Percentiles rank a stretch among this genome's conserved stretches.
These are phyloP conservation scores for Orius insidiosus DNA, from an alignment of 1,140 invertebrate genomes.

Conservation along the genomic window DNA sequence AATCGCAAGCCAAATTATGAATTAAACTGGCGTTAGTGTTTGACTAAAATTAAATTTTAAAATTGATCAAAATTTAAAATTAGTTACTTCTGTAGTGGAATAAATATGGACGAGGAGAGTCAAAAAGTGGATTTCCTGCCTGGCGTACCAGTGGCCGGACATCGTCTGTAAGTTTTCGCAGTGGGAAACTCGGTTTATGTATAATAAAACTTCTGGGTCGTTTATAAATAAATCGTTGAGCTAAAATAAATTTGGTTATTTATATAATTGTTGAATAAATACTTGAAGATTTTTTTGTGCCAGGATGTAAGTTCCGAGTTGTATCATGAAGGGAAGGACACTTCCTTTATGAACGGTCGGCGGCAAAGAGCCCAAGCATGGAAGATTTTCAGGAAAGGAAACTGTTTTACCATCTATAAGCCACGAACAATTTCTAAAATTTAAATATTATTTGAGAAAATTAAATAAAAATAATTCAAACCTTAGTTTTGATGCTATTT, in stretches of 20 bases:
- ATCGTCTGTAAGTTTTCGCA: constrained; percentile 4
- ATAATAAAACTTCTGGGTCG: constrained; percentile 13
- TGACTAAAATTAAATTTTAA: constrained; percentile 11
- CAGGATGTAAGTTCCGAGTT: constrained; percentile 14
- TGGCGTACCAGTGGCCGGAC: constrained; percentile 19
- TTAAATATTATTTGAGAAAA: too few relatives aligned
- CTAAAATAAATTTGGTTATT: constrained; percentile 10
- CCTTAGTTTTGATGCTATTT: neutral
- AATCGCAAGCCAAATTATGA: constrained; percentile 16
- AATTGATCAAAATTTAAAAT: too few relatives aligned
- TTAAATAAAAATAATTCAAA: too few relatives aligned
- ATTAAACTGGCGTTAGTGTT: constrained; percentile 10
- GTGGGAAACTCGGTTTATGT: constrained; percentile 12
- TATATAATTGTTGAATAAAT: too few relatives aligned
- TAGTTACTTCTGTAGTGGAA: constrained; percentile 15
- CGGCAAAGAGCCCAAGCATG: constrained; percentile 18
- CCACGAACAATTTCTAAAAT: constrained; percentile 19
- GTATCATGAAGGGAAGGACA: constrained; percentile 17
- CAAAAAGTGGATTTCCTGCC: constrained; percentile 17
- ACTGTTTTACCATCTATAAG: constrained; percentile 14
- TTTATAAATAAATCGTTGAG: constrained; percentile 13
- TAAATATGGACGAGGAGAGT: constrained; percentile 16
- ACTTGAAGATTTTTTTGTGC: constrained; percentile 14
- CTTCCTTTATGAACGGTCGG: constrained; percentile 16
- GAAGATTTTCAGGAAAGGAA: constrained; percentile 18